phyloP scores from a whole-genome alignment of 2,888 invertebrate species.

The Himalopsyche anomala region DNA sequence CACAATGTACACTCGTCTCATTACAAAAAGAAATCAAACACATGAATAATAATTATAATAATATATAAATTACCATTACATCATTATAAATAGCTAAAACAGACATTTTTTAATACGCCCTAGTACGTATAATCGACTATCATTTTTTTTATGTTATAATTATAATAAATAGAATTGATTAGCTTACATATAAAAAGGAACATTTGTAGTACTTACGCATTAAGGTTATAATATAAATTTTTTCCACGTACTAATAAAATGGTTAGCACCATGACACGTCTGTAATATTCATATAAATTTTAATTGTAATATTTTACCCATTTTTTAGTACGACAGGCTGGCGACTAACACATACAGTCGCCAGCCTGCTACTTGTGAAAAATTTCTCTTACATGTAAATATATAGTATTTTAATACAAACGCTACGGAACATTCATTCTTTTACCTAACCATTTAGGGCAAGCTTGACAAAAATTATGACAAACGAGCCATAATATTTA shows the following conservation, averaged over 20 bases:
- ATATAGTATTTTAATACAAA: constrained; percentile 64
- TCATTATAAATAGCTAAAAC: constrained; percentile 60
- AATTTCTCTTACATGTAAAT: constrained; percentile 58
- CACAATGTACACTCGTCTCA: constrained; percentile 59
- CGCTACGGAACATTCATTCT: constrained; percentile 65
- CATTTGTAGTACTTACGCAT: constrained; percentile 62
- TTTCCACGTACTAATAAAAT: constrained; percentile 66
- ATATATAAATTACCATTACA: constrained; percentile 62
- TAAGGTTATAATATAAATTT: constrained; percentile 60
- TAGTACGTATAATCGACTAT: constrained; percentile 64
- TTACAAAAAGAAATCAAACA: constrained; percentile 61
- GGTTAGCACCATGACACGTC: constrained; percentile 66
- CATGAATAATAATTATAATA: constrained; percentile 55
- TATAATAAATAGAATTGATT: constrained; percentile 62
- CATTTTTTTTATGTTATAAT: constrained; percentile 49
- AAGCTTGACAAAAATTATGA: constrained; percentile 4
- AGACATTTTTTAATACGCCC: constrained; percentile 64
- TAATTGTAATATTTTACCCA: constrained; percentile 66
- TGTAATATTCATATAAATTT: constrained; percentile 65
- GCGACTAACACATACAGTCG: constrained; percentile 34
- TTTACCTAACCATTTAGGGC: constrained; percentile 57
- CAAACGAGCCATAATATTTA: constrained; percentile 23
- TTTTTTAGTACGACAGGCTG: constrained; percentile 64
- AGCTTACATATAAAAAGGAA: constrained; percentile 65
- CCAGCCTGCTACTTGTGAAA: constrained; percentile 61